Evolutionary conservation across 2,113 vertebrate species (phyloP).

Genomic region (Neolamprologus modestus): DNA sequence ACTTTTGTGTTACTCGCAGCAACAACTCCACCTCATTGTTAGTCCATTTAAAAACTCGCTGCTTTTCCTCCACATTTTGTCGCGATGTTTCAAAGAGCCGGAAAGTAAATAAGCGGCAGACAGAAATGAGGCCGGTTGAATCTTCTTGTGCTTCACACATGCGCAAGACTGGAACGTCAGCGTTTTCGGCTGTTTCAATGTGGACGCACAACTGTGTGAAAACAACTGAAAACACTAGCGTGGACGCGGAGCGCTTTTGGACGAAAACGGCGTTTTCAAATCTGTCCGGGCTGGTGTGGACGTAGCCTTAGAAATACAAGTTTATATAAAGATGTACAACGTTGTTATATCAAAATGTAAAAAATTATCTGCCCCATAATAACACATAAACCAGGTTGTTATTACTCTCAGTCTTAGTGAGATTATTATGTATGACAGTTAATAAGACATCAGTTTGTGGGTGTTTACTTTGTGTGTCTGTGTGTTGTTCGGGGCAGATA

Average conservation of each 20-base stretch:
- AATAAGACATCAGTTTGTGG: neutral
- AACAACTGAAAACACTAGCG: accelerated
- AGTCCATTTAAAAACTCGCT: neutral
- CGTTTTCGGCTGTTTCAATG: accelerated
- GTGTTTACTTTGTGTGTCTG: neutral
- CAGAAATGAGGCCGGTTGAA: accelerated
- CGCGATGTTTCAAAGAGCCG: accelerated
- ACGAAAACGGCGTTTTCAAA: accelerated
- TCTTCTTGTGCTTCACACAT: accelerated
- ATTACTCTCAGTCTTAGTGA: neutral
- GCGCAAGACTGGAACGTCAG: accelerated
- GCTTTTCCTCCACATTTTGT: neutral
- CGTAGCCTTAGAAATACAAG: neutral
- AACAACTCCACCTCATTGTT: accelerated
- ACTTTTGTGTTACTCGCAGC: neutral
- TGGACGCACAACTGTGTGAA: neutral
- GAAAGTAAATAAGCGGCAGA: neutral
- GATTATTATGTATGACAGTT: neutral
- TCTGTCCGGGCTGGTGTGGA: neutral
- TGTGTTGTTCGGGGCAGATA: neutral
- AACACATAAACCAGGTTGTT: neutral
- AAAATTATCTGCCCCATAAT: neutral
- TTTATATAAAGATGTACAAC: neutral
- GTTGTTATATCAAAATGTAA: neutral
- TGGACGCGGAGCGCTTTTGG: accelerated